phyloP scores from a whole-genome alignment of 64 coral and sea anemone species.

The Montipora foliosa region DNA sequence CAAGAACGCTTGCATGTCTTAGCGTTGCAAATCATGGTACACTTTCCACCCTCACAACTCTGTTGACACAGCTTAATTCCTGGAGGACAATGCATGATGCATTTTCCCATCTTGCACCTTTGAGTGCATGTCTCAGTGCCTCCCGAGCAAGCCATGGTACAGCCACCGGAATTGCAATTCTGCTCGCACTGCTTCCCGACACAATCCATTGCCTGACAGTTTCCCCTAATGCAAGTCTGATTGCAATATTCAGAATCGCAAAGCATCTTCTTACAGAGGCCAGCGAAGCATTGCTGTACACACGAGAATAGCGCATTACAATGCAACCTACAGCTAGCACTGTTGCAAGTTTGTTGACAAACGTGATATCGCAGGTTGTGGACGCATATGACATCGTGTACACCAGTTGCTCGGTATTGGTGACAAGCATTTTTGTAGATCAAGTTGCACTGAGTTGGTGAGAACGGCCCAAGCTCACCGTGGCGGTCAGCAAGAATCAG shows the following conservation, averaged over 20 bases:
- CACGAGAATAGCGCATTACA: constrained; percentile 64
- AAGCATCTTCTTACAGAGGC: constrained; percentile 60
- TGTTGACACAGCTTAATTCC: constrained; percentile 78
- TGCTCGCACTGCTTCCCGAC: constrained; percentile 64
- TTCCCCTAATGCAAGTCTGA: constrained; percentile 68
- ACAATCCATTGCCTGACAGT: constrained; percentile 76
- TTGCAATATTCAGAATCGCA: constrained; percentile 65
- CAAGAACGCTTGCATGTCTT: constrained; percentile 70
- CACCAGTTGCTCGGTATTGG: constrained; percentile 57
- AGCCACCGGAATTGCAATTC: constrained; percentile 62
- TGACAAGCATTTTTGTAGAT: constrained; percentile 47
- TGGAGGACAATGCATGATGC: constrained; percentile 71
- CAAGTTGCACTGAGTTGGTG: constrained; percentile 63
- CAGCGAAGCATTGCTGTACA: constrained; percentile 73
- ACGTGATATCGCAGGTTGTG: background rate
- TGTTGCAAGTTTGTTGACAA: constrained; percentile 87
- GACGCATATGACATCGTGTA: constrained; percentile 41
- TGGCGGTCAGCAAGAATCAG: background rate
- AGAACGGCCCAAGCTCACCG: background rate
- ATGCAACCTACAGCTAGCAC: constrained; percentile 64
- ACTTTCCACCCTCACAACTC: constrained; percentile 79
- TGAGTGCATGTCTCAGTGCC: constrained; percentile 64
- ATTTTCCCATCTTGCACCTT: constrained; percentile 74
- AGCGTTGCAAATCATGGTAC: constrained; percentile 82
- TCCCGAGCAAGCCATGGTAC: constrained; percentile 62